phyloP scores from a whole-genome alignment of 2,113 vertebrate species.

The Condylura cristata region DNA sequence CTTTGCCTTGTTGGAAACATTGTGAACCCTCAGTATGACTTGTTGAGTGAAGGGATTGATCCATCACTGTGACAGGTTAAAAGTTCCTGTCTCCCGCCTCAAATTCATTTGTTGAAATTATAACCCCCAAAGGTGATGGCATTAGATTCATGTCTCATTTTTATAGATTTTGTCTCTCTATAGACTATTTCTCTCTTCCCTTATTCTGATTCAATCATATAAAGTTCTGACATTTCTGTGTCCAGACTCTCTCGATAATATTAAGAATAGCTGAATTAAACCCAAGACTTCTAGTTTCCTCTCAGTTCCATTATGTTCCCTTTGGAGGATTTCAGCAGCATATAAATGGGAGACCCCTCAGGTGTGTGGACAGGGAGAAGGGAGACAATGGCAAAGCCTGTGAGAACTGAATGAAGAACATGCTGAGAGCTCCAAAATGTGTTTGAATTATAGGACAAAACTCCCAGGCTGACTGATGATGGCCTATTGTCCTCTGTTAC shows the following conservation, averaged over 20 bases:
- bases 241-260: conserved; percentile 45
- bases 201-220: conserved; percentile 9
- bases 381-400: conserved; percentile 57
- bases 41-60: too few relatives aligned
- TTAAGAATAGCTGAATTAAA: conserved; percentile 45
- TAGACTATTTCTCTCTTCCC: neutral
- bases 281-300: conserved; percentile 62
- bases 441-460: conserved; percentile 68
- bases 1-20: too few relatives aligned
- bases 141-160: neutral
- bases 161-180: neutral
- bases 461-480: conserved; percentile 48
- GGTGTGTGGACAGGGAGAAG: conserved; percentile 60
- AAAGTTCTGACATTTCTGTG: conserved; percentile 25
- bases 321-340: conserved; percentile 52
- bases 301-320: conserved; percentile 46
- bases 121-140: too few relatives aligned
- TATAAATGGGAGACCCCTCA: neutral
- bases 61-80: too few relatives aligned
- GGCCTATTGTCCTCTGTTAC: conserved; percentile 60
- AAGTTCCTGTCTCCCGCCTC: too few relatives aligned
- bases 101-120: too few relatives aligned
- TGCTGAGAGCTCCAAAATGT: conserved; percentile 51
- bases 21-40: too few relatives aligned
- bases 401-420: conserved; percentile 48